Evolutionary conservation across 2,888 invertebrate genomes (phyloP), one percentile per base, ranked within the genome.

Genomic region (Rotaria sp.): DNA sequence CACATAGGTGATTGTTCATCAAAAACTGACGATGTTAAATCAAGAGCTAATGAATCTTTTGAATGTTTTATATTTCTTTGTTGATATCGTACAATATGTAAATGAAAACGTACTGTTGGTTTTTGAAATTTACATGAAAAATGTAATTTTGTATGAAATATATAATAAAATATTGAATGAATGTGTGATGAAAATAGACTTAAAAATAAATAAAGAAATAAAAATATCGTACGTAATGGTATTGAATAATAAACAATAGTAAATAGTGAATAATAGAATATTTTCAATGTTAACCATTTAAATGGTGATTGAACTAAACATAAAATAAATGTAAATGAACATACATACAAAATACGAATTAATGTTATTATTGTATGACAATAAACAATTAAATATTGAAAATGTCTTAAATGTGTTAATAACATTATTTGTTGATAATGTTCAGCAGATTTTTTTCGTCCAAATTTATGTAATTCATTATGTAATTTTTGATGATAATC

Each of bases 151-250:
- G 41, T 80, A 45, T 24, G n/a, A 45, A 45, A n/a, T 45, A 80
- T n/a, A 80, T 80, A 80, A 45, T 80, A n/a, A 45, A 45, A 80
- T 45, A 80, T 80, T 30, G 67, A 80, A 45, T 41, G 24, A 45
- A 45, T 45, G 45, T 45, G 26, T 45, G 80, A 45, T 45, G 80
- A 80, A 45, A 80, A 80, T 80, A 45, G 3, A 4, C 15, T 80
- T 38, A 45, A 80, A 45, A 45, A 45, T 45, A 80, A 80, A 80
- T 80, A 80, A 4, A 80, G 24, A 80, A 80, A 41, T 45, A 80
- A 45, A 26, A 45, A 45, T 41, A 4, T 80, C 1, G 45, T 26
- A 15, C 80, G 41, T n/a, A 80, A 3, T 80, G 45, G 45, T 45
- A 80, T 80, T 4, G 80, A 80, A 13, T 41, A 80, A 80, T n/a